Evolutionary conservation across 2,113 vertebrate species (phyloP).

Genomic region (Rhinolophus ferrumequinum): DNA sequence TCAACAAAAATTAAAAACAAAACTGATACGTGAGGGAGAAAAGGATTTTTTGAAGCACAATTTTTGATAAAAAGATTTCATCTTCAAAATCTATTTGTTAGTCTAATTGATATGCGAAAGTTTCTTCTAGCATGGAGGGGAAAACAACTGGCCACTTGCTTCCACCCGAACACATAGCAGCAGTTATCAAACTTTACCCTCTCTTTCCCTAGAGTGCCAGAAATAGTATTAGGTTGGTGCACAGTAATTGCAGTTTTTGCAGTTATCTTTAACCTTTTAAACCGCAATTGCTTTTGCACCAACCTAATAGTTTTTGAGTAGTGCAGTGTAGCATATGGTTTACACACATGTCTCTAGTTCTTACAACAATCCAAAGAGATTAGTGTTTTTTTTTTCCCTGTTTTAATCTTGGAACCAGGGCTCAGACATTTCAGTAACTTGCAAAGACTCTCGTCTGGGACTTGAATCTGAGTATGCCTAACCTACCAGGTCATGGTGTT

Average conservation of each 20-base stretch:
- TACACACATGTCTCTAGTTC: neutral
- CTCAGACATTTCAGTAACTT: neutral
- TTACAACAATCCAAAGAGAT: neutral
- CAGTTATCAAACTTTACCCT: neutral
- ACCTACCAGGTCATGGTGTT: fast-evolving
- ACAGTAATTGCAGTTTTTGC: no score
- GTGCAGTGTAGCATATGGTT: neutral
- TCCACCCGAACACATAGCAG: neutral
- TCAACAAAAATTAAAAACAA: neutral
- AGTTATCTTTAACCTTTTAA: no score
- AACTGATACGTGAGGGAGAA: neutral
- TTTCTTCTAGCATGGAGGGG: neutral
- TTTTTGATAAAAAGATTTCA: neutral
- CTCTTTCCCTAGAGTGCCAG: neutral
- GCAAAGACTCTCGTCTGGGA: neutral
- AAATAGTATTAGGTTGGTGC: neutral
- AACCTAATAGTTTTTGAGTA: neutral
- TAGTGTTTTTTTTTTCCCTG: neutral
- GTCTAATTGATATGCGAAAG: neutral
- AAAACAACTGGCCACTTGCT: neutral
- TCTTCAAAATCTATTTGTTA: neutral
- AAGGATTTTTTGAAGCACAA: neutral
- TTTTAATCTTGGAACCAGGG: neutral
- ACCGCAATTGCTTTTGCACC: no score
- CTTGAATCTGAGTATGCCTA: neutral